Evolutionary conservation across 2,888 invertebrate genomes (phyloP).

Genomic region (Cecidostiba fungosa): DNA sequence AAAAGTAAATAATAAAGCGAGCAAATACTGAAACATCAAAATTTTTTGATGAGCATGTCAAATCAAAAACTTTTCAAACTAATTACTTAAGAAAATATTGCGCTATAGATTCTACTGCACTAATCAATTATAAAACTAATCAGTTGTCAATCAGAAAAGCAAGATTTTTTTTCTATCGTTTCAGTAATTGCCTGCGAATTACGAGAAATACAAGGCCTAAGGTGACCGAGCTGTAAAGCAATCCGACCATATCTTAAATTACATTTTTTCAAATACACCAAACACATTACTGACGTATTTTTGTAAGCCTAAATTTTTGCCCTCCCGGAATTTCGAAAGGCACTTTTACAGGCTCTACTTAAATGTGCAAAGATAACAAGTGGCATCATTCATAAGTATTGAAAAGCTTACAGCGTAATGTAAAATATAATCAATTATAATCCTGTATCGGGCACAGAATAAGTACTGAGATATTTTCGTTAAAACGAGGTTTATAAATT

Average conservation of each 20-base stretch:
- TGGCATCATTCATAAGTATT: conserved; percentile 38
- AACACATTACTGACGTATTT: conserved; percentile 51
- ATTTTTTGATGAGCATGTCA: background rate
- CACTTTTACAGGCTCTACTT: conserved; percentile 56
- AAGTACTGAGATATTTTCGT: conserved; percentile 59
- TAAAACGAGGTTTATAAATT: conserved; percentile 65
- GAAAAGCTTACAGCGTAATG: conserved; percentile 20
- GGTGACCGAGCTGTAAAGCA: conserved; percentile 55
- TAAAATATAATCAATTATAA: conserved; percentile 50
- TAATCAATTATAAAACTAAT: background rate
- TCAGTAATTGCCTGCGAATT: conserved; percentile 31
- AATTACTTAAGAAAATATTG: background rate
- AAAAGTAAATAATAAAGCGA: conserved; percentile 30
- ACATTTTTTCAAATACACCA: conserved; percentile 47
- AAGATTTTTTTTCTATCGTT: conserved; percentile 3
- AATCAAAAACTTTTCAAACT: background rate
- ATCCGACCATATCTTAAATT: conserved; percentile 63
- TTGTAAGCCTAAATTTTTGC: conserved; percentile 62
- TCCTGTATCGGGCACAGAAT: conserved; percentile 57
- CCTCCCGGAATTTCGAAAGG: conserved; percentile 51
- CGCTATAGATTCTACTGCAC: background rate
- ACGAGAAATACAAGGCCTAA: conserved; percentile 60
- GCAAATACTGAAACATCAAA: background rate
- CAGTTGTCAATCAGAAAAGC: background rate
- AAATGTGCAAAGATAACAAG: conserved; percentile 42